Evolutionary conservation across 2,797 vertebrate genomes (phyloP), one percentile per base, ranked within the genome.

Genomic region (Syndactyla subalaris): DNA sequence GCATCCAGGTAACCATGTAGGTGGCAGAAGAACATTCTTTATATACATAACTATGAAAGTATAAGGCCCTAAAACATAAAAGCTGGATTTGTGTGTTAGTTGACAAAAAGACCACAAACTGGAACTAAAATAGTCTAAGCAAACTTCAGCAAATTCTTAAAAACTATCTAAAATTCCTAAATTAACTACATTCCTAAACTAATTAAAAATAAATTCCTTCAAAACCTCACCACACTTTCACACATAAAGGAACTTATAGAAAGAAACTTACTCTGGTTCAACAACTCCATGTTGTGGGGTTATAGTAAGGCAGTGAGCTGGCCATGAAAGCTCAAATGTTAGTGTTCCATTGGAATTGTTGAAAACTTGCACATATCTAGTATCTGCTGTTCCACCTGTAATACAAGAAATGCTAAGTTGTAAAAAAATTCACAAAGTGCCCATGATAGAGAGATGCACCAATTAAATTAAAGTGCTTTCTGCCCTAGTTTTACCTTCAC

Each of bases 271-370:
- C 99, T 98, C 95, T 54, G 99, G 98, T 66, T 99, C 98, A 12
- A 99, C 97, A 86, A 97, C 91, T 90, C 99, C 99, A 54, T 99
- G 98, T 72, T 99, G 99, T 48, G 99, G 99, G 19, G 99, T 99
- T 96, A 99, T 97, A 30, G 99, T 99, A 76, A 99, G 98, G 93
- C 99, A 99, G 95, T 99, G 99, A 74, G 99, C 99, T 6, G 99
- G 99, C 99, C 99, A 99, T 5, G 99, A 99, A 61, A 99, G 97
- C 73, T 99, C 99, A 98, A 99, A 99, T 70, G 96, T 97, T 97
- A 99, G 93, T n/a, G 95, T 95, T 84, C 97, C 98, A 26, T 85
- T 93, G 19, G 98, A 98, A 43, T 96, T 97, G 97, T 99, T 99
- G 76, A 96, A 76, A 81, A 99, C 98, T 90, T 98, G 97, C 83